phyloP scores from a whole-genome alignment of 2,888 invertebrate genomes.

The Ormyrus rosae region DNA sequence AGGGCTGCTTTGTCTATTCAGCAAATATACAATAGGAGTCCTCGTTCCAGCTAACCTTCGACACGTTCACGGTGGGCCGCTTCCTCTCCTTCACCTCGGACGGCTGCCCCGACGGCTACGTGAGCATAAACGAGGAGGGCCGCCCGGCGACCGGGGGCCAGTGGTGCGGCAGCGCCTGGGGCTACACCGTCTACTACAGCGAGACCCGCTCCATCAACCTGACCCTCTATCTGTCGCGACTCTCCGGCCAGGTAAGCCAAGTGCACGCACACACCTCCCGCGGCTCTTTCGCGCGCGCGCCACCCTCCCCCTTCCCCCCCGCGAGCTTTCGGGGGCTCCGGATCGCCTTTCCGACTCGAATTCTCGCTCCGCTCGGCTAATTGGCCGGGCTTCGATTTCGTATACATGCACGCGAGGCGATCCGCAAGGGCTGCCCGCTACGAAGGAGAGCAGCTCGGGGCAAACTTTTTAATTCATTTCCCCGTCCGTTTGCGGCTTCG shows the following conservation, averaged over 20 bases:
- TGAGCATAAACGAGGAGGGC: constrained; percentile 85
- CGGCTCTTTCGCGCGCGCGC: not conserved
- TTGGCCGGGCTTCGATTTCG: too few species aligned
- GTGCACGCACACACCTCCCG: constrained; percentile 12
- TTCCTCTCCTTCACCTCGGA: constrained; percentile 87
- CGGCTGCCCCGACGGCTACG: constrained; percentile 89
- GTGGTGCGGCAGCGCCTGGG: constrained; percentile 91
- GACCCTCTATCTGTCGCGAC: constrained; percentile 82
- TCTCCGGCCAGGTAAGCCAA: constrained; percentile 83
- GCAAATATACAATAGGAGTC: not conserved
- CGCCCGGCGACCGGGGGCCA: constrained; percentile 85
- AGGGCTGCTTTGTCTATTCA: too few species aligned
- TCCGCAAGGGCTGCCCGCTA: too few species aligned
- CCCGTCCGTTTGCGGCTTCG: too few species aligned
- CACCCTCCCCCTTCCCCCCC: not conserved
- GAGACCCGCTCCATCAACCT: constrained; percentile 88
- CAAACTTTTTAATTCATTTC: too few species aligned
- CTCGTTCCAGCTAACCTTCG: constrained; percentile 84
- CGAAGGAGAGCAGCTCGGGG: too few species aligned
- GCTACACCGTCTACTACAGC: constrained; percentile 90
- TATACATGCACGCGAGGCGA: too few species aligned
- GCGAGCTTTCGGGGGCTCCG: too few species aligned
- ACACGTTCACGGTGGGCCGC: constrained; percentile 89
- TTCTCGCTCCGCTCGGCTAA: too few species aligned
- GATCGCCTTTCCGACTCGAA: too few species aligned